Base-by-base conservation (phyloP, 1,140 invertebrate genomes). In the Drosophila sp. region DNA sequence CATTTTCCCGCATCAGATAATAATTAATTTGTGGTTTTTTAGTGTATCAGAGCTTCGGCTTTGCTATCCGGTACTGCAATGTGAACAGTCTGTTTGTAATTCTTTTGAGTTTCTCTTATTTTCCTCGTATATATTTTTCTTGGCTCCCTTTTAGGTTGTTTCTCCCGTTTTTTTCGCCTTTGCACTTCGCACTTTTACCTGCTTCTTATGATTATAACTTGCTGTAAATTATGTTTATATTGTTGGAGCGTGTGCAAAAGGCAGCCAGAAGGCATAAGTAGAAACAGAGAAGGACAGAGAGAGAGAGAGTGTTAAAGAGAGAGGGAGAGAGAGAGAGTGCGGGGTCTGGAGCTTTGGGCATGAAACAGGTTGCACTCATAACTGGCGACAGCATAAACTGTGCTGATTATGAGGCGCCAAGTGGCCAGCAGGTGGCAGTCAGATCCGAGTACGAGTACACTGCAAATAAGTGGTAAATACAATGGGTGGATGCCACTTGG, bases 171-270 rank as follows among this genome's bases (percentile, higher is more conserved):
- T 38, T 45, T 36, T 56, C 38, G 25, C 34, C 41, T 56, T 61
- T 70, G 51, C 63, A 25, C 50, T 43, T 77, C 58, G 57, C 53
- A 62, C 40, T 73, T 77, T 75, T 71, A 77, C 75, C 75, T 75
- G 71, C 64, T 70, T 77, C 75, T 77, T 65, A 77, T 71, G 75
- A 77, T 77, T 77, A 77, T 77, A 70, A 71, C 75, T 58, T 58
- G 75, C 66, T 76, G 72, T 78, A 75, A 78, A 77, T 76, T 78
- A 78, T 78, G 69, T 78, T 78, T 72, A 78, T 75, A 76, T 76
- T 65, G 65, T 64, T 57, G 57, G 36, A 76, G 72, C 72, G 72
- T 75, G 76, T 65, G 61, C 62, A 57, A 61, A 62, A 72, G 61
- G 65, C 65, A 53, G 58, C 32, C 29, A 9, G 4, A 34, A 27